phyloP scores from a whole-genome alignment of 2,888 invertebrate genomes.

The Lepidochrysops patricia region DNA sequence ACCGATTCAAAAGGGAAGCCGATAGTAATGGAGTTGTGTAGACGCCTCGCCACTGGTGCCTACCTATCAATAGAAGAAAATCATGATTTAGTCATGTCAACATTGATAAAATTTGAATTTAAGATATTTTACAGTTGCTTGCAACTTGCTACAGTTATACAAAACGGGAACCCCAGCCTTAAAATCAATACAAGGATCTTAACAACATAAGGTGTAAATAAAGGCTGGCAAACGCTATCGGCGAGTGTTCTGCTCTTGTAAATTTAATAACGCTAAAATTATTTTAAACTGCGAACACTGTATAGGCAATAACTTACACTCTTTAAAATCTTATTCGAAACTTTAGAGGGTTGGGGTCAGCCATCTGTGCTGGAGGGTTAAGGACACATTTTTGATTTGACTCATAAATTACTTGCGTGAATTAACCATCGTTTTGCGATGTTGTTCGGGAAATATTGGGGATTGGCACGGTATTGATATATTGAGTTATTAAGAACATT shows the following conservation, averaged over 20 bases:
- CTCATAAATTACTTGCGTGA: conserved; percentile 72
- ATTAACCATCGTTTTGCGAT: conserved; percentile 59
- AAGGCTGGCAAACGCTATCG: neutral
- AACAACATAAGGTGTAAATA: neutral
- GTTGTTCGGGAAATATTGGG: conserved; percentile 33
- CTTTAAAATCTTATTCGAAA: conserved; percentile 73
- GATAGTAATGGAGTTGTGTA: too few relatives aligned
- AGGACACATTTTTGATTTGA: conserved; percentile 73
- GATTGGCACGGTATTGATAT: neutral
- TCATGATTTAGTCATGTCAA: too few relatives aligned
- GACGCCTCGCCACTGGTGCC: too few relatives aligned
- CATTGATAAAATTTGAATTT: too few relatives aligned
- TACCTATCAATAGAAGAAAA: neutral
- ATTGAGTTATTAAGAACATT: too few relatives aligned
- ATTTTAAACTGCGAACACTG: conserved; percentile 10
- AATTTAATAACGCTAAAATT: conserved; percentile 11
- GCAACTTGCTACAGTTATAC: neutral
- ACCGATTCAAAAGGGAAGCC: too few relatives aligned
- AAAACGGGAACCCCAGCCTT: neutral
- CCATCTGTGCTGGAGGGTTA: conserved; percentile 67
- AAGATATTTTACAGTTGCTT: too few relatives aligned
- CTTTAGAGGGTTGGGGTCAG: conserved; percentile 68
- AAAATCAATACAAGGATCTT: neutral
- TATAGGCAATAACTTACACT: conserved; percentile 43
- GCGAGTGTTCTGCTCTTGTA: neutral